Conservation (phyloP, 2,888 invertebrate genomes). For the Troides helena region DNA sequence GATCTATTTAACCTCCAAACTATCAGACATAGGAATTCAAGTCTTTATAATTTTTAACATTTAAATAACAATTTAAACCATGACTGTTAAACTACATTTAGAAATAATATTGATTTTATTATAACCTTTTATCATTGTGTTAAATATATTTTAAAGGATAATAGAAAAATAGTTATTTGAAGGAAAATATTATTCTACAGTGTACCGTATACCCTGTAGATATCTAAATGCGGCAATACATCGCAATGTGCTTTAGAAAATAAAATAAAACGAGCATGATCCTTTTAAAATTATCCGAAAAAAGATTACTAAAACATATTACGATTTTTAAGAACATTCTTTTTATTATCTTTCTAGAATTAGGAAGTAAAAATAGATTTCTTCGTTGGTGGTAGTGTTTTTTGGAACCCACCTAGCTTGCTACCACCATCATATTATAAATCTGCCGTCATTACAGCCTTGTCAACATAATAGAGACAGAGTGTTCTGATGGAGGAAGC, state of each 20-base stretch:
- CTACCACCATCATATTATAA: too few relatives aligned
- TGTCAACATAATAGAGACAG: too few relatives aligned
- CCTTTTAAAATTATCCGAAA: neutral
- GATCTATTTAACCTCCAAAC: too few relatives aligned
- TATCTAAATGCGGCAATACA: neutral
- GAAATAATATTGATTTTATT: neutral
- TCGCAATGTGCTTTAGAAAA: neutral
- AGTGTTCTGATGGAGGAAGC: too few relatives aligned
- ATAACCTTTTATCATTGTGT: neutral
- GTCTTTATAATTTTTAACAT: neutral
- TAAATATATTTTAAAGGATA: constrained; percentile 17
- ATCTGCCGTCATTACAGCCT: too few relatives aligned
- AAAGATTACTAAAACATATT: neutral
- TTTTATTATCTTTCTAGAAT: too few relatives aligned
- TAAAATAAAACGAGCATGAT: neutral
- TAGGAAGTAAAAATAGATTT: too few relatives aligned
- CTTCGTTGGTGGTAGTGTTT: too few relatives aligned
- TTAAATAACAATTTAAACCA: neutral
- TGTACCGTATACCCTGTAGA: neutral
- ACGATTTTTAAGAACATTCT: too few relatives aligned
- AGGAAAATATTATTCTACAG: neutral
- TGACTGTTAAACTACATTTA: neutral
- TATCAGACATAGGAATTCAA: too few relatives aligned
- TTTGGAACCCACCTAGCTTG: too few relatives aligned
- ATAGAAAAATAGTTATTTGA: constrained; percentile 25